Evolutionary conservation across 2,113 vertebrate genomes (phyloP), one percentile per base, ranked within the genome.

Genomic region (Opisthocomus hoazin): DNA sequence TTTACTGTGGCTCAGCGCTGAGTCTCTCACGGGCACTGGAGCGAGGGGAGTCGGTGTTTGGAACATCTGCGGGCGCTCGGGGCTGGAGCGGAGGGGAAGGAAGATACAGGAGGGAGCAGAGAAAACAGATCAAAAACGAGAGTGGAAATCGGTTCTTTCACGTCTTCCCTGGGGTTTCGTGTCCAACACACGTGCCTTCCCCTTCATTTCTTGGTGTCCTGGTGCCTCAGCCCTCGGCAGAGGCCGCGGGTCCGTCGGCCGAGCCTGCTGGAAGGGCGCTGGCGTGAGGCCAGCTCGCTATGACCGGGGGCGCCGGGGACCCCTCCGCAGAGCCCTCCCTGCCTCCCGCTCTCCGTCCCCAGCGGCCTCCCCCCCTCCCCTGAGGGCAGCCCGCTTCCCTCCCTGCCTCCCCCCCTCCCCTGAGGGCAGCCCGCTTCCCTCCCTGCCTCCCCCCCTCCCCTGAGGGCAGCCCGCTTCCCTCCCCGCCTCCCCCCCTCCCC

Each of bases 1-100:
- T 94, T 95, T 95, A 86, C 75, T 53, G 94, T 66, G 76, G 76
- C 61, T 96, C 88, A 53, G 76, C 73, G 86, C 79, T 90, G 66
- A 84, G 90, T 71, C 64, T 84, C 88, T 87, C 51, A 39, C 24
- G 80, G 80, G 68, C 86, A 22, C 80, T 86, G 80, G 51, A 84
- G 83, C 51, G 84, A 34, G 92, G 79, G 71, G 79, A 93, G 46
- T 81, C 60, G 41, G 83, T 77, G 87, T 84, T 91, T 87, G 13
- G 60, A 84, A 90, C 58, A 74, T 85, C 66, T 88, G 66, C 36
- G 50, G 80, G 23, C 60, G 90, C 81, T 94, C 48, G 77, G 77
- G 77, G 89, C 84, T 89, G 77, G 39, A 70, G 73, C 24, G 36
- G 7, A 66, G 30, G 75, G 58, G 79, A 64, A 85, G 46, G 78